Evolutionary conservation across 1,140 invertebrate genomes (phyloP).

Genomic region (Diachasma alloeum): DNA sequence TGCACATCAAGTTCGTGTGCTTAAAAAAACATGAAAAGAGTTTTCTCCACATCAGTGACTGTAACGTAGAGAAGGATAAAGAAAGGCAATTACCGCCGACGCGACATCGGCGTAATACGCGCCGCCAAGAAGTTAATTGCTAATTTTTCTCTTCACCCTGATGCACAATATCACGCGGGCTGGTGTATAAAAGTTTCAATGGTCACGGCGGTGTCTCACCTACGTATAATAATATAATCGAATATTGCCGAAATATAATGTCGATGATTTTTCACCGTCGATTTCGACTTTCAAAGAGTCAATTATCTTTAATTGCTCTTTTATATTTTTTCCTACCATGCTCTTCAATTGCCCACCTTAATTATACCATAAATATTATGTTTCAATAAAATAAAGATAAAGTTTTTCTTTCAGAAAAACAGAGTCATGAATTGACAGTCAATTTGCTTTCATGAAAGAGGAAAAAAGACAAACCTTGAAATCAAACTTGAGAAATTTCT

Average conservation of each 20-base stretch:
- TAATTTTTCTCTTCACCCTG: constrained; percentile 39
- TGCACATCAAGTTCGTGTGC: background rate
- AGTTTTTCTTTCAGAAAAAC: background rate
- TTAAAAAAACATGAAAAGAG: background rate
- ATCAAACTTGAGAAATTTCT: background rate
- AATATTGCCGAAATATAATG: background rate
- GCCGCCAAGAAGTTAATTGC: constrained; percentile 46
- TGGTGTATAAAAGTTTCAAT: background rate
- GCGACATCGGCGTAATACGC: constrained; percentile 46
- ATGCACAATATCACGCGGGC: background rate
- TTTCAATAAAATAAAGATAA: background rate
- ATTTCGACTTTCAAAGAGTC: constrained; percentile 28
- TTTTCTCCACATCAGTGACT: constrained; percentile 1
- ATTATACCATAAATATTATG: constrained; percentile 4
- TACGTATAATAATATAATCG: constrained; percentile 8
- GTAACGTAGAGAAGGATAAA: constrained; percentile 20
- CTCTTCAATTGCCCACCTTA: constrained; percentile 1
- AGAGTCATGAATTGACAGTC: too few relatives aligned
- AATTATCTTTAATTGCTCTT: constrained; percentile 15
- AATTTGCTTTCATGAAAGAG: too few relatives aligned
- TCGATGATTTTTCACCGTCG: constrained; percentile 16
- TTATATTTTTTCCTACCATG: background rate
- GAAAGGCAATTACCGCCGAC: constrained; percentile 55
- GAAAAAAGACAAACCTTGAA: too few relatives aligned
- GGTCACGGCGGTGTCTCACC: constrained; percentile 5